Evolutionary conservation across 2,113 vertebrate genomes (phyloP).

Genomic region (Ailurus styani): DNA sequence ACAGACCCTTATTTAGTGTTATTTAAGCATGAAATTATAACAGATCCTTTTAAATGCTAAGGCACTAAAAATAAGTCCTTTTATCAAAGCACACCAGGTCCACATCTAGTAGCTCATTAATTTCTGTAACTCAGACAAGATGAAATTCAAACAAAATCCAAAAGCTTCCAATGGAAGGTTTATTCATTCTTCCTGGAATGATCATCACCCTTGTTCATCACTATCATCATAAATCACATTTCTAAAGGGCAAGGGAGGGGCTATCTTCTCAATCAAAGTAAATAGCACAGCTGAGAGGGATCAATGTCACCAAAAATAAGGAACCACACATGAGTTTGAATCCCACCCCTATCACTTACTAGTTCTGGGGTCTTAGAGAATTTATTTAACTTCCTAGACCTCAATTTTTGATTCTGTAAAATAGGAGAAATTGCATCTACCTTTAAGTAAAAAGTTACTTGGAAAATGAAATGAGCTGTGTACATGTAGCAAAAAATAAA

Average conservation of each 20-base stretch:
- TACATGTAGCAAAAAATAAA: neutral
- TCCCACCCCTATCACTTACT: neutral
- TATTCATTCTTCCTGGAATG: neutral
- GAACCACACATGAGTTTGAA: neutral
- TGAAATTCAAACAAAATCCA: slow-evolving; percentile 55
- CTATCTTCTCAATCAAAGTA: neutral
- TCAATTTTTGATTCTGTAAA: neutral
- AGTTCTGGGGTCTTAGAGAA: neutral
- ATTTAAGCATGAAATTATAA: slow-evolving; percentile 88
- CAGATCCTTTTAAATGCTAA: slow-evolving; percentile 84
- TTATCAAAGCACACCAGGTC: slow-evolving; percentile 79
- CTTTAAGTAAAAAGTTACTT: neutral
- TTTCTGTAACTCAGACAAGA: slow-evolving; percentile 72
- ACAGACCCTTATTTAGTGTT: slow-evolving; percentile 82
- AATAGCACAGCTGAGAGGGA: neutral
- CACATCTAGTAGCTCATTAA: slow-evolving; percentile 79
- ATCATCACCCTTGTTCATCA: neutral
- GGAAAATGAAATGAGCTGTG: neutral
- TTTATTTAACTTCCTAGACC: neutral
- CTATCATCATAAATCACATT: neutral
- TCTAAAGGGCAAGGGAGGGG: neutral
- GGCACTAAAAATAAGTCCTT: slow-evolving; percentile 83
- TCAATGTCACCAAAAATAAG: neutral
- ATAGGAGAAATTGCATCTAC: neutral
- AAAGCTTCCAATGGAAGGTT: neutral